A percentile compares a stretch with the other conserved stretches of the same genome.
Evolutionary conservation across 2,113 vertebrate species (phyloP).

Genomic region (Mesitornis unicolor): DNA sequence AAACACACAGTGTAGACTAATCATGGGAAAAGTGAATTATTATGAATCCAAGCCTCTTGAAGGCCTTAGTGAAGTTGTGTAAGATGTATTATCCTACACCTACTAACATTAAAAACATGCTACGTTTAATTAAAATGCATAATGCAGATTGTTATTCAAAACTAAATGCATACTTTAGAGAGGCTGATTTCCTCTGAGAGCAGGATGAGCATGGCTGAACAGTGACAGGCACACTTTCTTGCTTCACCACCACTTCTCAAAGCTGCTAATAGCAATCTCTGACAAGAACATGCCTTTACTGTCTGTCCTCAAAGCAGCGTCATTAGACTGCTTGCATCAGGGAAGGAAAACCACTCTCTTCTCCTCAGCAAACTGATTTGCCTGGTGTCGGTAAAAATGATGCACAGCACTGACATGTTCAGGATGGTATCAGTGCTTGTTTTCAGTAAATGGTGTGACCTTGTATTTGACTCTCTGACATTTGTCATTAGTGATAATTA

Average conservation of each 20-base stretch:
- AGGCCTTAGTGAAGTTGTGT: background rate
- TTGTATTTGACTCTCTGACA: background rate
- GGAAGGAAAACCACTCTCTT: background rate
- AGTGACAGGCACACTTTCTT: fast-evolving
- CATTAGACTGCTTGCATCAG: background rate
- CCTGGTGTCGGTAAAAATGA: background rate
- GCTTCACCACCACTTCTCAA: background rate
- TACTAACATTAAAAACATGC: background rate
- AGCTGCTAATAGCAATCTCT: background rate
- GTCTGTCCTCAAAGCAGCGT: background rate
- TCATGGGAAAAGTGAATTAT: background rate
- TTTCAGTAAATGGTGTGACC: background rate
- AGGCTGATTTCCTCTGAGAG: background rate
- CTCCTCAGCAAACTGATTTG: background rate
- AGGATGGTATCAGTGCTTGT: background rate
- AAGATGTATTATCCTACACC: background rate
- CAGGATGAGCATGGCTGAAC: background rate
- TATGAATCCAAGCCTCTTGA: background rate
- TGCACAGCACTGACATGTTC: background rate
- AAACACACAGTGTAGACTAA: background rate
- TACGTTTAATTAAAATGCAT: background rate
- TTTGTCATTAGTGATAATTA: background rate
- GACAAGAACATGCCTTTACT: background rate
- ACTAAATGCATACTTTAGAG: background rate
- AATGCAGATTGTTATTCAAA: background rate